These are phyloP conservation scores for Holcopasites calliopsidis DNA, from an alignment of 1,140 invertebrate genomes.

Conservation along the genomic window DNA sequence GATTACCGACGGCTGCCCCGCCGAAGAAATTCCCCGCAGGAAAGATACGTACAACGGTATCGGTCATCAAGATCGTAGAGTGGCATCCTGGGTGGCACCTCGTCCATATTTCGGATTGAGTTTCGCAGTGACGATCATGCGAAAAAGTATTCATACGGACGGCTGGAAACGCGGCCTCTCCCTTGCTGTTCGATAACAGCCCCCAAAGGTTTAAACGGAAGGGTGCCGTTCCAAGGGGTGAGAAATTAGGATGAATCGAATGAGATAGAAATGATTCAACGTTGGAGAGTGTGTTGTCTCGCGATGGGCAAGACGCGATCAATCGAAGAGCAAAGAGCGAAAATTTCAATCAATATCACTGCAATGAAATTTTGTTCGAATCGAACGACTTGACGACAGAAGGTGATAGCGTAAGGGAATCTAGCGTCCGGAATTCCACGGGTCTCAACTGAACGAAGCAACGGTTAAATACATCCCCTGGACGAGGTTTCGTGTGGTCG, in stretches of 20 bases:
- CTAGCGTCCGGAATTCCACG: not conserved
- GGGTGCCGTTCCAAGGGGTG: not conserved
- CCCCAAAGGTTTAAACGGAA: not conserved
- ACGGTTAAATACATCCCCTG: slow-evolving; percentile 43
- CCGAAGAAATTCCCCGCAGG: slow-evolving; percentile 46
- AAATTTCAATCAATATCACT: no score
- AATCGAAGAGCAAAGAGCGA: no score
- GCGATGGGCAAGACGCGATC: no score
- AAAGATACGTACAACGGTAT: slow-evolving; percentile 60
- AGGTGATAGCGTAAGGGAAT: slow-evolving; percentile 7
- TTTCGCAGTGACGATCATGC: slow-evolving; percentile 48
- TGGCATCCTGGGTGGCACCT: slow-evolving; percentile 51
- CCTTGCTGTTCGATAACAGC: not conserved
- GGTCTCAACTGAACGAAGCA: slow-evolving; percentile 17
- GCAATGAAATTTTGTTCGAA: not conserved
- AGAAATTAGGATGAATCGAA: no score
- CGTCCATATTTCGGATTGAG: slow-evolving; percentile 54
- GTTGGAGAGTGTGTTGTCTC: no score
- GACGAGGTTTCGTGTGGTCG: slow-evolving; percentile 55
- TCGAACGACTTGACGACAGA: not conserved
- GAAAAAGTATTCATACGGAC: slow-evolving; percentile 37
- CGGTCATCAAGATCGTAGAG: slow-evolving; percentile 51
- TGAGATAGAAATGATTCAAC: no score
- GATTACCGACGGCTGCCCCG: slow-evolving; percentile 45
- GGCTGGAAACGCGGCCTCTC: not conserved